These are phyloP conservation scores for Ceratosolen fusciceps DNA, from an alignment of 1,140 invertebrate genomes.

Conservation along the genomic window DNA sequence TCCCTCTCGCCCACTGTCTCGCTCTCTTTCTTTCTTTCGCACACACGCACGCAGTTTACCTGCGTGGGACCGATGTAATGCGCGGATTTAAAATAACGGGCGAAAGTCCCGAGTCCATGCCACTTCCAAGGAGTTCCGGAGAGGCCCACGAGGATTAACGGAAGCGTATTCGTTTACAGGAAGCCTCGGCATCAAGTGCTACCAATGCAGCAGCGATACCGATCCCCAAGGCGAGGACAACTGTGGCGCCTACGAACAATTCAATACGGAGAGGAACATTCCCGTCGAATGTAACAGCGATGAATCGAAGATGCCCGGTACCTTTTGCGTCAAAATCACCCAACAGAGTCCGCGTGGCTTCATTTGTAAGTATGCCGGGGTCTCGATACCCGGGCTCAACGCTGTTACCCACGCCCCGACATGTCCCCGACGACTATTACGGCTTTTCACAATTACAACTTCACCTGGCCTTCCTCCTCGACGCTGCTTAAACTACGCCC, in stretches of 20 bases:
- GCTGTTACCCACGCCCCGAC: no score
- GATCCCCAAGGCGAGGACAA: constrained; percentile 81
- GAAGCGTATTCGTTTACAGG: constrained; percentile 64
- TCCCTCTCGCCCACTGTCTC: no score
- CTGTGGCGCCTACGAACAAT: constrained; percentile 89
- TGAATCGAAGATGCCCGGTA: constrained; percentile 90
- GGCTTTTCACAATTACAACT: no score
- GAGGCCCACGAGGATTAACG: no score
- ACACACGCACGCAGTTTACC: not conserved
- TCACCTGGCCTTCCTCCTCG: no score
- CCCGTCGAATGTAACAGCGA: constrained; percentile 91
- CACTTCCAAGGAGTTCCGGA: no score
- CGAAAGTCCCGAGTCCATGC: no score
- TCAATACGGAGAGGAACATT: constrained; percentile 84
- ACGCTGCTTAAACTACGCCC: no score
- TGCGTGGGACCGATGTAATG: no score
- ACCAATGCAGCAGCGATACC: constrained; percentile 88
- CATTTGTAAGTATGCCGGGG: constrained; percentile 81
- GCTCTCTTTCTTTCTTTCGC: no score
- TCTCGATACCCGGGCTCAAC: not conserved
- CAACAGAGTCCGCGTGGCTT: constrained; percentile 92
- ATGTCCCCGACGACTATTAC: no score
- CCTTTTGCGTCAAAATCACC: constrained; percentile 92
- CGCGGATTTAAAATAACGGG: no score
- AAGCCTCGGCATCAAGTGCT: constrained; percentile 83